Evolutionary conservation across 2,113 vertebrate genomes (phyloP).

Genomic region (Numida meleagris): DNA sequence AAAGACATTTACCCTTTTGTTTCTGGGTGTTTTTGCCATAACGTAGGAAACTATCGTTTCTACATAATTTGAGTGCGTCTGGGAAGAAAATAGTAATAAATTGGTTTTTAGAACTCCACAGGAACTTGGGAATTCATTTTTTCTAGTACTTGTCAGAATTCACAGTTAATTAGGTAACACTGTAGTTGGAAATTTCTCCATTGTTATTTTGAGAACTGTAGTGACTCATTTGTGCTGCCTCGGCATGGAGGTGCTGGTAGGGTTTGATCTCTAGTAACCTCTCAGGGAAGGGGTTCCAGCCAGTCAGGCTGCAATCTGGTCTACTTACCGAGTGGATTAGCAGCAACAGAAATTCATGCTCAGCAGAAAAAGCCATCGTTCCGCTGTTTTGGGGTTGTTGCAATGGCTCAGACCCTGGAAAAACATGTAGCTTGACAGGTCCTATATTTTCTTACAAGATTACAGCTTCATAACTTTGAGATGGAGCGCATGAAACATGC

Average conservation of each 20-base stretch:
- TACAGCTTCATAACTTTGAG: background rate
- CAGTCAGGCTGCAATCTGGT: background rate
- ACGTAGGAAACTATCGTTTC: background rate
- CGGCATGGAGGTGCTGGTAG: background rate
- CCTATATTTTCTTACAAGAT: background rate
- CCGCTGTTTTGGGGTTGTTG: background rate
- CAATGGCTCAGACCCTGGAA: background rate
- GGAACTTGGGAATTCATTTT: background rate
- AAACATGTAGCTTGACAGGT: background rate
- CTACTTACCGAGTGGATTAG: background rate
- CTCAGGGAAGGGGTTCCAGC: background rate
- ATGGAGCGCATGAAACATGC: background rate
- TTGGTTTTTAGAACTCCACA: background rate
- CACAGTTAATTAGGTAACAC: conserved; percentile 48
- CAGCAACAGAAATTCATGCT: background rate
- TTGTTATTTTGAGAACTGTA: conserved; percentile 49
- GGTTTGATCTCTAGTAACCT: conserved; percentile 53
- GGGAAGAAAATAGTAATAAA: background rate
- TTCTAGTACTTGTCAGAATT: background rate
- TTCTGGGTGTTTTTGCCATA: background rate
- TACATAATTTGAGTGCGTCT: background rate
- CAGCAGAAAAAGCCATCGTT: background rate
- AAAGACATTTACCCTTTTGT: background rate
- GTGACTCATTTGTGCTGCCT: conserved; percentile 38
- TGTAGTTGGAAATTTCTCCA: conserved; percentile 49